Conservation (phyloP, 2,888 invertebrate species). For the Macrostomum cliftonense region DNA sequence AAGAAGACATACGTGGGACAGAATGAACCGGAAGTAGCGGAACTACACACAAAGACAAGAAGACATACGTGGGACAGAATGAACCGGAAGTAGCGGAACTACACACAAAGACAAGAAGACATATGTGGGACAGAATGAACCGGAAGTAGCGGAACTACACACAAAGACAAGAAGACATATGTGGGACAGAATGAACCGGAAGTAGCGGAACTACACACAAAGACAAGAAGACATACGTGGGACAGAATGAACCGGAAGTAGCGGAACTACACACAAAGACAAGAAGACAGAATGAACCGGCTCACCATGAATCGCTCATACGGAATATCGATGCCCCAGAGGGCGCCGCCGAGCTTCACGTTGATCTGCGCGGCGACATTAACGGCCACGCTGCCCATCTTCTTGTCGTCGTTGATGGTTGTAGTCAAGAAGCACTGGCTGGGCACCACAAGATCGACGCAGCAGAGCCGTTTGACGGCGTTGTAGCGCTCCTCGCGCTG, state of each 20-base stretch:
- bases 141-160: no score
- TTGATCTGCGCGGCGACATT: slow-evolving; percentile 81
- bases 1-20: no score
- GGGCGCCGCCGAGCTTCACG: slow-evolving; percentile 74
- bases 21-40: no score
- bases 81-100: no score
- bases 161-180: no score
- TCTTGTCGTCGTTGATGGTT: slow-evolving; percentile 42
- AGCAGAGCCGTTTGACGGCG: slow-evolving; percentile 67
- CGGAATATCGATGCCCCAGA: slow-evolving; percentile 69
- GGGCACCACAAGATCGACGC: slow-evolving; percentile 58
- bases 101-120: no score
- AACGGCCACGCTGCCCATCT: slow-evolving; percentile 57
- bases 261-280: background rate
- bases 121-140: no score
- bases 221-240: no score
- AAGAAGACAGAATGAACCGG: background rate
- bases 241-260: slow-evolving; percentile 13
- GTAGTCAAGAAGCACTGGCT: slow-evolving; percentile 60
- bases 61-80: no score
- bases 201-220: no score
- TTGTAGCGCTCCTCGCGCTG: slow-evolving; percentile 64
- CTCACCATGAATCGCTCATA: slow-evolving; percentile 39
- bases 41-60: no score
- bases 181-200: no score